These are phyloP conservation scores for Ciona savignyi DNA, from an alignment of 23 tunicate genomes.

Conservation along the genomic window DNA sequence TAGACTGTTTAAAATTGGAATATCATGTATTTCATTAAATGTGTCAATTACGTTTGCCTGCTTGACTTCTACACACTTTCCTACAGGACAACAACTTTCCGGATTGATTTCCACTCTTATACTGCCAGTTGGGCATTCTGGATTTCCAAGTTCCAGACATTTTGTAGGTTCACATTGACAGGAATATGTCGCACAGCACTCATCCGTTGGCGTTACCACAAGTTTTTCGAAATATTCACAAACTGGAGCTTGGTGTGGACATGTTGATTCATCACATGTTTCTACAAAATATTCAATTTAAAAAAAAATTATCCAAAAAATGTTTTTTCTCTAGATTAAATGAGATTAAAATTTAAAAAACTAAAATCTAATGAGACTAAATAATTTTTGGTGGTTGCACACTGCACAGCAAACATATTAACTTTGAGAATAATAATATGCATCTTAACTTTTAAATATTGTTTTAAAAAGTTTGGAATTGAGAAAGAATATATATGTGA, in stretches of 20 bases:
- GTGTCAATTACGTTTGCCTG: neutral
- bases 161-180: conserved; percentile 49
- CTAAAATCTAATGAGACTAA: too few species aligned
- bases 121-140: conserved; percentile 57
- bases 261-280: conserved; percentile 29
- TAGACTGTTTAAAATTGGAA: too few species aligned
- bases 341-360: too few species aligned
- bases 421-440: too few species aligned
- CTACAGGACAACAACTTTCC: conserved; percentile 53
- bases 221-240: conserved; percentile 59
- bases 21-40: too few species aligned
- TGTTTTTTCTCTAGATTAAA: too few species aligned
- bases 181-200: conserved; percentile 56
- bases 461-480: too few species aligned
- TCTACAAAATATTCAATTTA: conserved; percentile 6
- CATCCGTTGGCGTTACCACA: conserved; percentile 17
- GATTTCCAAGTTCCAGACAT: conserved; percentile 50
- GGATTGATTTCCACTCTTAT: conserved; percentile 54
- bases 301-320: too few species aligned
- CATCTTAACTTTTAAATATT: too few species aligned
- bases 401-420: too few species aligned
- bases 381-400: too few species aligned
- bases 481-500: too few species aligned
- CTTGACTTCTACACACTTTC: conserved; percentile 42
- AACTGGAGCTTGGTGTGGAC: conserved; percentile 22